Base-by-base conservation (phyloP, 1,140 invertebrate genomes). In the Globodera ellingtonae region DNA sequence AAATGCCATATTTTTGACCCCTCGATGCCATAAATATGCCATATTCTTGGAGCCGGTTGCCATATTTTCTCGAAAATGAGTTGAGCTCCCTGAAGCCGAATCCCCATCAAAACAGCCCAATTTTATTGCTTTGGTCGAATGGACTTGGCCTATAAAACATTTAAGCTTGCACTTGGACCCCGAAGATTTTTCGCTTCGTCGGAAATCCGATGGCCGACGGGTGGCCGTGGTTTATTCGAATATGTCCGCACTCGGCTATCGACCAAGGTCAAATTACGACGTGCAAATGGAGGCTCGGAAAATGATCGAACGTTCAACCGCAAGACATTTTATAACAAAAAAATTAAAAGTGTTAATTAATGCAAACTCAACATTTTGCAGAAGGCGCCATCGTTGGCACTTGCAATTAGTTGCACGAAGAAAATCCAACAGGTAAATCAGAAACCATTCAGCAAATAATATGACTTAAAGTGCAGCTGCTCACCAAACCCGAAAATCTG, bases 171-270 rank as follows among this genome's bases (percentile, higher is more conserved):
- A 62, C 21, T 47, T 88, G 15, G 72, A 82, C n/a, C 73, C 56
- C 8, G 71, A 79, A 8, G 50, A 48, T 44, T 72, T 79, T 46
- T 24, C 66, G n/a, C 62, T 82, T 8, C 59, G 72, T 13, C 44
- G 94, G 10, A 62, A 62, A 0, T 62, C 56, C 56, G 89, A 92
- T 56, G 93, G 92, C 83, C 91, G 93, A 88, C 92, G 93, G 87
- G 92, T 98, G 18, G 94, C 93, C 56, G 94, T 99, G 44, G 93
- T 98, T 35, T 98, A 98, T 90, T 97, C 94, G 90, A 92, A 97
- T 84, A 92, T 96, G 95, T 4, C 99, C 98, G 90, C 92, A 93
- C 84, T 93, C 77, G 96, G 95, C 4, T 99, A 98, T 90, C 92
- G 93, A 84, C 94, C 95, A 0, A 62, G 0, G 5, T 15, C 6